Base-by-base conservation (phyloP, 2,797 vertebrate species). In the Pseudotriccus pelzelni region DNA sequence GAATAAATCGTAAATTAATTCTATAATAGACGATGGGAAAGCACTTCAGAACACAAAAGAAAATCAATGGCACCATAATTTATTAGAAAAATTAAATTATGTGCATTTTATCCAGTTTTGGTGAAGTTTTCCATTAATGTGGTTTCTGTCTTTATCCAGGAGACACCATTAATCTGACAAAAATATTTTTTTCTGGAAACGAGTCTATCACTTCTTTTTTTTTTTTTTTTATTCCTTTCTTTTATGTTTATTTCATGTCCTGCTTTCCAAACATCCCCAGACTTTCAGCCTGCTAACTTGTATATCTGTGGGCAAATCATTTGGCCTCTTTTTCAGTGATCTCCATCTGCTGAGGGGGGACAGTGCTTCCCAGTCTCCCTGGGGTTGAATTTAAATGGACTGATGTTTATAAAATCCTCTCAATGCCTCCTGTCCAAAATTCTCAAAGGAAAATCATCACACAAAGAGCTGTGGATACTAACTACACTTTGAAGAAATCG, bases 1-100 rank as follows among this genome's bases (percentile, higher is more conserved):
- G 78, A 89, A 52, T 87, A 60, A 88, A 82, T 79, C 75, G 75
- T 64, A 44, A 64, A 69, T 88, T 89, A 72, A 56, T 91, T 96
- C 25, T 52, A 2, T 88, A 70, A 37, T 28, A 64, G 22, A 58
- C 83, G 27, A 77, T 56, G 39, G 73, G 58, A 90, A 80, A 90
- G 44, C 53, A 60, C 28, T 80, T 85, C 49, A 68, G 25, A 74
- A 81, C 17, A 60, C 32, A 25, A 70, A 83, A 77, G 36, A 69
- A 78, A 90, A 69, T 75, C 55, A 79, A n/a, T 73, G 0, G 0
- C 5, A 12, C 9, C 10, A 11, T 66, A 28, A 37, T 41, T 66
- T 58, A 44, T 76, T 19, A 76, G 50, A 62, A 88, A 91, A 85
- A 62, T 2, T 21, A 13, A 11, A 23, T 62, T 58, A 68, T 64